Evolutionary conservation across 37 sponge, comb jelly and placozoan genomes (phyloP).

Genomic region (Cliona cf. orientalis): DNA sequence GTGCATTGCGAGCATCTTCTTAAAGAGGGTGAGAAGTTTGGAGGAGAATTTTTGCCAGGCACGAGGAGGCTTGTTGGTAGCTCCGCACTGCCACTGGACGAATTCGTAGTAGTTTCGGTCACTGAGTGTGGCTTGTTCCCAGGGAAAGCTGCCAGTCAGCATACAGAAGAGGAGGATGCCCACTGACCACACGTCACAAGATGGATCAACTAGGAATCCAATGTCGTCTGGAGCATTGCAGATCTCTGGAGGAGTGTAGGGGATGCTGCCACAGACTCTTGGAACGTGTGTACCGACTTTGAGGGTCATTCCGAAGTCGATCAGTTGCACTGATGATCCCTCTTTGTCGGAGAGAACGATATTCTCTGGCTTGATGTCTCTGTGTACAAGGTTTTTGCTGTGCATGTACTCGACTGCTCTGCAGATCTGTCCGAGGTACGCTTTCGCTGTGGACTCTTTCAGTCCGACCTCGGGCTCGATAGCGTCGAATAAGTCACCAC

Average conservation of each 20-base stretch:
- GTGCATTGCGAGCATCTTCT: conserved; percentile 74
- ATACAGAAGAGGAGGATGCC: conserved; percentile 94
- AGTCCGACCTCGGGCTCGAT: conserved; percentile 93
- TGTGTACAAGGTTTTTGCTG: conserved; percentile 85
- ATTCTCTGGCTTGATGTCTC: conserved; percentile 96
- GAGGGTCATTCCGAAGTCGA: conserved; percentile 97
- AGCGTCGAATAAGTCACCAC: conserved; percentile 93
- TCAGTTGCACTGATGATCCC: conserved; percentile 69
- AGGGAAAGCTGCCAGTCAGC: conserved; percentile 96
- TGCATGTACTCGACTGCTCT: conserved; percentile 91
- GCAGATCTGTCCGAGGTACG: conserved; percentile 73
- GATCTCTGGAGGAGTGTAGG: conserved; percentile 96
- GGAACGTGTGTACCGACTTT: conserved; percentile 84
- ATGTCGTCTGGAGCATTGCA: conserved; percentile 81
- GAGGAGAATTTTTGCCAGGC: conserved; percentile 86
- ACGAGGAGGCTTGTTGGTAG: conserved; percentile 55
- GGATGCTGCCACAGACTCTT: conserved; percentile 92
- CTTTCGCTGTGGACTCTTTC: conserved; percentile 65
- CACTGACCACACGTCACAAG: conserved; percentile 94
- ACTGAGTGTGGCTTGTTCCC: conserved; percentile 88
- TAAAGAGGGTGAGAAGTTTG: conserved; percentile 78
- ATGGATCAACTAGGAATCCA: conserved; percentile 81
- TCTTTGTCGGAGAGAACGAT: conserved; percentile 81
- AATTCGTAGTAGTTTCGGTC: conserved; percentile 93
- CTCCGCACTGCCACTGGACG: conserved; percentile 80